Base-by-base conservation (phyloP, 1,140 invertebrate genomes). In the Zelostemma sp. region DNA sequence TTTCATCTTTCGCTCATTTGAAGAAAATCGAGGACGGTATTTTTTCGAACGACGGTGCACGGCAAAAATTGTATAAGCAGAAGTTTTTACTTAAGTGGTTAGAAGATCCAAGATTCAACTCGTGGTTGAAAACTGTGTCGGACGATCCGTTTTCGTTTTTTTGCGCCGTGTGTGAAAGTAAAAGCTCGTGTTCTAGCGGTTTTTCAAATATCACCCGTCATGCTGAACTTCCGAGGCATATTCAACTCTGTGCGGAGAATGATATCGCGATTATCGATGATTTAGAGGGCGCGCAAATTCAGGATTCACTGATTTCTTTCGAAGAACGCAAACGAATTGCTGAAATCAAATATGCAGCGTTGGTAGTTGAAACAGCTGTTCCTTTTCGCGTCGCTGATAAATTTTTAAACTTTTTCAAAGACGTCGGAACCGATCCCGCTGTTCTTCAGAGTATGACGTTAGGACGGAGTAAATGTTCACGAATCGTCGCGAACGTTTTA, bases 381-480 rank as follows among this genome's bases (percentile, higher is more conserved):
- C n/a, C n/a, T n/a, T n/a, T n/a, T n/a, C n/a, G n/a, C n/a, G n/a
- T n/a, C n/a, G n/a, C n/a, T n/a, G n/a, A n/a, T n/a, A 12, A 15
- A 56, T 56, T 46, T 28, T 56, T 8, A 56, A 25, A 11, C 28
- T 46, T 17, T 47, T 56, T 46, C 33, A 56, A 41, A 16, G 54
- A 56, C 8, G 0, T 43, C n/a, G 6, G 18, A 21, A n/a, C n/a
- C n/a, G n/a, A n/a, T n/a, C n/a, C n/a, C n/a, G n/a, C n/a, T n/a
- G 54, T 56, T 25, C 19, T 56, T 15, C 6, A 46, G 16, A 28
- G 2, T 25, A 25, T 56, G 41, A 56, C 2, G 45, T 14, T 56
- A 21, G 41, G 54, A 12, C 6, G 43, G 46, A 46, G 35, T 6
- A 53, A 61, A 46, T 21, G 19, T 45, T 45, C 58, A 6, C 15